A percentile compares a stretch with the other conserved stretches of the same genome.
Conservation (phyloP, 2,888 invertebrate genomes). For the Drosophila pseudotalamancana region DNA sequence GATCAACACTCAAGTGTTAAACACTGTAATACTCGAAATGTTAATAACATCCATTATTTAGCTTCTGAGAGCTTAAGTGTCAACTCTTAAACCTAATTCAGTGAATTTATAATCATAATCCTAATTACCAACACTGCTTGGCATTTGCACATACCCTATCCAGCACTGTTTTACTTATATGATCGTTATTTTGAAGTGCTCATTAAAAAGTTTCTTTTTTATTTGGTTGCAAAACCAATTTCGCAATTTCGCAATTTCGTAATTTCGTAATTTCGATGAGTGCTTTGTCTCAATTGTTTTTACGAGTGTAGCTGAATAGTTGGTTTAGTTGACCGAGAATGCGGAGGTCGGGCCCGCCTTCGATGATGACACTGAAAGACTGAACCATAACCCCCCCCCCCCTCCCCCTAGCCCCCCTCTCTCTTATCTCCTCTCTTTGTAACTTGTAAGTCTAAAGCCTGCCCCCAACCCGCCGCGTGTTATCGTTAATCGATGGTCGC, state of each 20-base stretch:
- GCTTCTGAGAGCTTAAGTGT: too few relatives aligned
- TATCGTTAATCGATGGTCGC: constrained; percentile 76
- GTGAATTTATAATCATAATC: too few relatives aligned
- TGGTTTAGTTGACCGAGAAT: constrained; percentile 32
- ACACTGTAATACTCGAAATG: too few relatives aligned
- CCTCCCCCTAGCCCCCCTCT: not conserved
- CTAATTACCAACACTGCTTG: too few relatives aligned
- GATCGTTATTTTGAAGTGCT: too few relatives aligned
- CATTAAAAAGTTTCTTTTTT: too few relatives aligned
- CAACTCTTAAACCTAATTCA: too few relatives aligned
- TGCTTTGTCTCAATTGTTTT: constrained; percentile 37
- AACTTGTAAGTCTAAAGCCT: too few relatives aligned
- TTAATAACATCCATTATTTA: too few relatives aligned
- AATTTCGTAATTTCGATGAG: not conserved
- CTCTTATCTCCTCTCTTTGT: not conserved
- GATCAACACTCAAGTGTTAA: too few relatives aligned
- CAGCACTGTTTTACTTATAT: too few relatives aligned
- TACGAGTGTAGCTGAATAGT: constrained; percentile 40
- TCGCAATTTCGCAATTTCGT: not conserved
- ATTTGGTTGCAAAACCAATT: not conserved
- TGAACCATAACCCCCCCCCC: constrained; percentile 12
- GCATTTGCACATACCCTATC: too few relatives aligned
- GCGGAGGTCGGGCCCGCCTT: constrained; percentile 32
- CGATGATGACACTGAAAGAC: constrained; percentile 68
- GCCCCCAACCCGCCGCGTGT: constrained; percentile 35